Conservation (phyloP, 1,140 invertebrate species). For the Listronotus oregonensis region DNA sequence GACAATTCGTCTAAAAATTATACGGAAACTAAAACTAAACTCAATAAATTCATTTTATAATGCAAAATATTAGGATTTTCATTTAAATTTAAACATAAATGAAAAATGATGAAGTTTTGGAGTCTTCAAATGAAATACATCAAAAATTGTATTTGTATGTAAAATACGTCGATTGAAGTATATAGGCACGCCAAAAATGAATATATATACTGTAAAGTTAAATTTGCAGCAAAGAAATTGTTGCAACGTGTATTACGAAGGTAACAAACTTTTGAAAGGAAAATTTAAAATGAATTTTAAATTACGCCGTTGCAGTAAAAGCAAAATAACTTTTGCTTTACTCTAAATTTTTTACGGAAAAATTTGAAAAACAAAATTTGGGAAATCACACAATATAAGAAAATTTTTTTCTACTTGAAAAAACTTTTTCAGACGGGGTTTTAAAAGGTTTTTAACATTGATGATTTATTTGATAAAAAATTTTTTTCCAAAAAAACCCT, state of each 20-base stretch:
- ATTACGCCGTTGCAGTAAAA: slow-evolving; percentile 36
- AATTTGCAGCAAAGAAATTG: slow-evolving; percentile 37
- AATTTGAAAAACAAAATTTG: slow-evolving; percentile 35
- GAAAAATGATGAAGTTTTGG: slow-evolving; percentile 33
- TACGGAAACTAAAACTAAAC: no score
- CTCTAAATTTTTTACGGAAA: slow-evolving; percentile 33
- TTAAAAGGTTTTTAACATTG: slow-evolving; percentile 10
- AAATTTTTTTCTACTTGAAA: slow-evolving; percentile 17
- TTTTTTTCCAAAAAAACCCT: no score
- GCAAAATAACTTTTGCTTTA: slow-evolving; percentile 40
- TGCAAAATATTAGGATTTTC: slow-evolving; percentile 33
- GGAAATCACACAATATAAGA: slow-evolving; percentile 34
- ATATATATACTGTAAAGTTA: slow-evolving; percentile 31
- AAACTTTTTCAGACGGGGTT: slow-evolving; percentile 12
- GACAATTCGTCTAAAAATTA: no score
- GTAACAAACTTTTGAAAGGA: slow-evolving; percentile 39
- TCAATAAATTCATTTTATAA: no score
- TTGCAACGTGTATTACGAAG: slow-evolving; percentile 33
- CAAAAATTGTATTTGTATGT: slow-evolving; percentile 40
- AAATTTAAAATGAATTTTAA: slow-evolving; percentile 41
- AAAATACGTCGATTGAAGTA: slow-evolving; percentile 37
- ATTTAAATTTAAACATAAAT: slow-evolving; percentile 38
- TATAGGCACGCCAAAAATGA: slow-evolving; percentile 33
- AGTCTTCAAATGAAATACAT: slow-evolving; percentile 38
- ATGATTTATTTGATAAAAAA: not conserved